phyloP scores from a whole-genome alignment of 2,888 invertebrate species.

The Laothoe populi region DNA sequence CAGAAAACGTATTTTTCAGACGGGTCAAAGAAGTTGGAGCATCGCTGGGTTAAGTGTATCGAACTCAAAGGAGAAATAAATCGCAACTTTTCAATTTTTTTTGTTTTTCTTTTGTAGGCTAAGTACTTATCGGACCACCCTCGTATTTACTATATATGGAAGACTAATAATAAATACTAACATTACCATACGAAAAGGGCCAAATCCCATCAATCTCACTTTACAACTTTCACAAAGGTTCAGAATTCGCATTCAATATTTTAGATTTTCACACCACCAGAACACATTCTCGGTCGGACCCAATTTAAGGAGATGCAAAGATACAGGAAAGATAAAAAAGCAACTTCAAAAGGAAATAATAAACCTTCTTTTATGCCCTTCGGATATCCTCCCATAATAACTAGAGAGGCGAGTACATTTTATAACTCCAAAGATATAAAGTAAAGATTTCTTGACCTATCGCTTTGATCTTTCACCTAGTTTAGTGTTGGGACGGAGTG shows the following conservation, averaged over 20 bases:
- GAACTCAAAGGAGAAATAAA: no score
- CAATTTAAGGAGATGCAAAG: slow-evolving; percentile 31
- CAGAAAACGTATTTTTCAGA: no score
- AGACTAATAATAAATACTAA: no score
- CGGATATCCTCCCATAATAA: slow-evolving; percentile 65
- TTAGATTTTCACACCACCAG: slow-evolving; percentile 20
- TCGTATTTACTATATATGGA: no score
- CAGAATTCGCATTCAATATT: slow-evolving; percentile 4
- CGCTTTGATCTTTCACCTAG: slow-evolving; percentile 35
- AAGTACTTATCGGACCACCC: no score
- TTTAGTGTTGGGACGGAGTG: not conserved
- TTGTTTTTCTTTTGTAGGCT: no score
- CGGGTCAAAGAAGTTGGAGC: no score
- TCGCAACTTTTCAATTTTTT: no score
- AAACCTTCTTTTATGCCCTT: slow-evolving; percentile 50
- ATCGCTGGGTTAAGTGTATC: no score
- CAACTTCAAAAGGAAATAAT: slow-evolving; percentile 62
- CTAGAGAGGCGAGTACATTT: slow-evolving; percentile 52
- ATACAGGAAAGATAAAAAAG: slow-evolving; percentile 46
- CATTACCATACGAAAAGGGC: no score
- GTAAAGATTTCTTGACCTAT: slow-evolving; percentile 42
- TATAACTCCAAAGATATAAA: slow-evolving; percentile 39
- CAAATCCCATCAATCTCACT: not conserved
- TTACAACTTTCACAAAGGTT: not conserved
- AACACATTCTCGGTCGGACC: slow-evolving; percentile 15